These are phyloP conservation scores for Balaeniceps rex DNA, from an alignment of 2,113 vertebrate genomes.

Conservation along the genomic window DNA sequence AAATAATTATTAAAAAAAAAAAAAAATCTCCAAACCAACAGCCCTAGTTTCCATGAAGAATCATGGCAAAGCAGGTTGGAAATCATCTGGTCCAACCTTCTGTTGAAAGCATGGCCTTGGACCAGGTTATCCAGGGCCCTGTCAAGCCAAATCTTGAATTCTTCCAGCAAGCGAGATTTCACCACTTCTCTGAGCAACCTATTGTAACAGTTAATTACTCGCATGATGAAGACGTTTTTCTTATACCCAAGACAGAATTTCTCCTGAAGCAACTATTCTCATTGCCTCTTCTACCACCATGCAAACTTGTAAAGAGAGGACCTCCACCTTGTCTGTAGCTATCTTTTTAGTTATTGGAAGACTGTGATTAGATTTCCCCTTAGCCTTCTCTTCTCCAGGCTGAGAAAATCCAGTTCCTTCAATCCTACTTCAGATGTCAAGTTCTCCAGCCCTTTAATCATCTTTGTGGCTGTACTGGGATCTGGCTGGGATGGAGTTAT, in stretches of 20 bases:
- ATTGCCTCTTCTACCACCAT: neutral
- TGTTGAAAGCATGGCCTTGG: neutral
- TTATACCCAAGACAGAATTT: neutral
- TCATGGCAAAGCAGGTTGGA: neutral
- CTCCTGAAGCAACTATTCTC: neutral
- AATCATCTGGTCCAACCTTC: neutral
- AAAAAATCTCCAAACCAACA: neutral
- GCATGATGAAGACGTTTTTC: neutral
- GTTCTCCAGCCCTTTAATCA: neutral
- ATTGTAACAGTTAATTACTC: neutral
- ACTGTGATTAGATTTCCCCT: neutral
- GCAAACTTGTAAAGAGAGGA: neutral
- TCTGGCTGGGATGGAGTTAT: neutral
- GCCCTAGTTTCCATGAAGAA: neutral
- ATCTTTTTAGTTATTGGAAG: neutral
- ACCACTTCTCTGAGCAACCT: neutral
- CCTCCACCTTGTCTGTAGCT: neutral
- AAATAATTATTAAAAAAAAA: neutral
- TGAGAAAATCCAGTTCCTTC: neutral
- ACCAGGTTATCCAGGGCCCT: neutral
- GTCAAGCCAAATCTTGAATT: neutral
- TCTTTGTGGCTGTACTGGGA: neutral
- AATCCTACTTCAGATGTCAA: neutral
- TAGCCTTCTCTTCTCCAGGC: neutral
- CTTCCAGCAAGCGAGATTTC: neutral